Conservation (phyloP, 2,888 invertebrate genomes). For the Limnephilus auricula region DNA sequence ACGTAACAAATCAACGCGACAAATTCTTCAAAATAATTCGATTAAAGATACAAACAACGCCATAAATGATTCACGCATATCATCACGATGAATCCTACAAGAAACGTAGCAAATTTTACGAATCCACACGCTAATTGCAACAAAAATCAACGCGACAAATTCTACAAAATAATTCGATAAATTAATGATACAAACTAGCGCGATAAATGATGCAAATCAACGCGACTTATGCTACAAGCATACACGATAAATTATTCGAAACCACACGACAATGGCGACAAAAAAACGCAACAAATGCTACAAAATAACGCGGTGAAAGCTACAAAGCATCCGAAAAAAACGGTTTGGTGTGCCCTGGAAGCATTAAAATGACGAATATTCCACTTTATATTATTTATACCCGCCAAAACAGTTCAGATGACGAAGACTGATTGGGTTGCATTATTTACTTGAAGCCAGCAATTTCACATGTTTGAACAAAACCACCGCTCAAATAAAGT, state of each 20-base stretch:
- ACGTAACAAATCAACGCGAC: no score
- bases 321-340: background rate
- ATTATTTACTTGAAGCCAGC: background rate
- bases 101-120: no score
- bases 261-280: no score
- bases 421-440: background rate
- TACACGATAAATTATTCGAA: no score
- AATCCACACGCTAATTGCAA: no score
- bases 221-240: background rate
- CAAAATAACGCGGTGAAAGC: background rate
- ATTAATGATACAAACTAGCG: background rate
- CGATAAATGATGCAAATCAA: background rate
- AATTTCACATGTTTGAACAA: background rate
- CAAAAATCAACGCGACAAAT: background rate
- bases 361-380: background rate
- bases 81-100: no score
- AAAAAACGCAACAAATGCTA: background rate
- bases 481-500: background rate
- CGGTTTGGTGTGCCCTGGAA: background rate
- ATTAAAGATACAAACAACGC: no score
- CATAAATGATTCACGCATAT: no score
- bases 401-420: background rate
- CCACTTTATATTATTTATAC: background rate
- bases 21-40: no score
- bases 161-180: background rate